Base-by-base conservation (phyloP, 2,113 vertebrate genomes). In the Terrapene triunguis region DNA sequence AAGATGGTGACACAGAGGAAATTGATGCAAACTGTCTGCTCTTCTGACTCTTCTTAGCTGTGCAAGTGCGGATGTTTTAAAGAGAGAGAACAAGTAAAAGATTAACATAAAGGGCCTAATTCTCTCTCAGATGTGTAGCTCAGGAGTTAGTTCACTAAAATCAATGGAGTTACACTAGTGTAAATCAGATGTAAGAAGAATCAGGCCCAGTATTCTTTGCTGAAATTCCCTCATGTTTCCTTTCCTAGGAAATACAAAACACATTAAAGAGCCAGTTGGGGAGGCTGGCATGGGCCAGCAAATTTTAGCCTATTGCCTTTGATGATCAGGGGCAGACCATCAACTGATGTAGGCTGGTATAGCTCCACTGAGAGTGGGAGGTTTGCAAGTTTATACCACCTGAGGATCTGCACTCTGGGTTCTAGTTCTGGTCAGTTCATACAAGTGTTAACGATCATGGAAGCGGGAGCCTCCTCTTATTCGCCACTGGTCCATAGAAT, bases 1-100 rank as follows among this genome's bases (percentile, higher is more conserved):
- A 94, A 91, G 87, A 88, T 90, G 92, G 96, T 95, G 95, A 95
- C 93, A 97, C 4, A 88, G 86, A 94, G 89, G 89, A 95, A 96
- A 95, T 90, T 59, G 91, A 89, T 94, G 92, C 89, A 94, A 97
- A 94, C 91, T 96, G 91, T 86, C 91, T 80, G 53, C 80, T 96
- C 89, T 78, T 94, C 97, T 94, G 88, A 85, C 95, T 85, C 88
- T 87, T 88, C 93, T 93, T 95, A 95, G 72, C 87, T 89, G 62
- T 80, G 94, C 27, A 10, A 44, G 54, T 47, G 81, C 22, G 76
- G 83, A 76, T 81, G 74, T 82, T 94, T 95, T 85, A 89, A 88
- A 96, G 84, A 84, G 44, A 87, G 84, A 72, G 38, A 50, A 79
- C 22, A 42, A 24, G 38, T 88, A 35, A 65, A 65, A 65, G 87